phyloP scores from a whole-genome alignment of 2,888 invertebrate species.

The Sinodicranocentrus sp. region DNA sequence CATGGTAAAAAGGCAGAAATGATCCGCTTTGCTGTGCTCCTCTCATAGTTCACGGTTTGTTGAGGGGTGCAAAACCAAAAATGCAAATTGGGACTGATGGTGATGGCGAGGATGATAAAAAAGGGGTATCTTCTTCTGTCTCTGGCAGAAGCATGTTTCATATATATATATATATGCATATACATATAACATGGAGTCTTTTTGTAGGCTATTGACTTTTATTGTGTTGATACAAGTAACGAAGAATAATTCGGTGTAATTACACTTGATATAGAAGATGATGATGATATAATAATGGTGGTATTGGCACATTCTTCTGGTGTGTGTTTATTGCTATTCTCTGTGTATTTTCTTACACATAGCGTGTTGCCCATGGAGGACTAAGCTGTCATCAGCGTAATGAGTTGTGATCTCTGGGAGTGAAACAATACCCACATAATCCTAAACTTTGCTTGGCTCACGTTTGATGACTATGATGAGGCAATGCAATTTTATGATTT shows the following conservation, averaged over 20 bases:
- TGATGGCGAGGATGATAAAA: slow-evolving; percentile 18
- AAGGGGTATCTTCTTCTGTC: neutral
- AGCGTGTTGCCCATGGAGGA: neutral
- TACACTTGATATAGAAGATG: slow-evolving; percentile 15
- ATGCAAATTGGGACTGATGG: slow-evolving; percentile 15
- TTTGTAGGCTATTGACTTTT: slow-evolving; percentile 41
- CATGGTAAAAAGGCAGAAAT: slow-evolving; percentile 25
- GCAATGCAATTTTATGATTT: slow-evolving; percentile 17
- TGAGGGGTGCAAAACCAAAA: slow-evolving; percentile 7
- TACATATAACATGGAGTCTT: neutral
- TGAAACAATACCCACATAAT: slow-evolving; percentile 26
- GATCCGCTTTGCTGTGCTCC: slow-evolving; percentile 22
- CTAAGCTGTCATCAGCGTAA: slow-evolving; percentile 62
- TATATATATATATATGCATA: neutral
- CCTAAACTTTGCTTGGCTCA: neutral
- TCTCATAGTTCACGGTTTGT: slow-evolving; percentile 20
- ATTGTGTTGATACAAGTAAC: slow-evolving; percentile 11
- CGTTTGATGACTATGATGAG: neutral
- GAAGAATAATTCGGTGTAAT: slow-evolving; percentile 39
- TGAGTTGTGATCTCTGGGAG: slow-evolving; percentile 63
- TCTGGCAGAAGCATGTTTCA: neutral
- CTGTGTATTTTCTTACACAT: neutral
- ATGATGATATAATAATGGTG: slow-evolving; percentile 13
- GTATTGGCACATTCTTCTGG: no score
- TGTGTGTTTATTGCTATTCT: neutral